Evolutionary conservation across 2,797 vertebrate species (phyloP).

Genomic region (Tragopan temminckii): DNA sequence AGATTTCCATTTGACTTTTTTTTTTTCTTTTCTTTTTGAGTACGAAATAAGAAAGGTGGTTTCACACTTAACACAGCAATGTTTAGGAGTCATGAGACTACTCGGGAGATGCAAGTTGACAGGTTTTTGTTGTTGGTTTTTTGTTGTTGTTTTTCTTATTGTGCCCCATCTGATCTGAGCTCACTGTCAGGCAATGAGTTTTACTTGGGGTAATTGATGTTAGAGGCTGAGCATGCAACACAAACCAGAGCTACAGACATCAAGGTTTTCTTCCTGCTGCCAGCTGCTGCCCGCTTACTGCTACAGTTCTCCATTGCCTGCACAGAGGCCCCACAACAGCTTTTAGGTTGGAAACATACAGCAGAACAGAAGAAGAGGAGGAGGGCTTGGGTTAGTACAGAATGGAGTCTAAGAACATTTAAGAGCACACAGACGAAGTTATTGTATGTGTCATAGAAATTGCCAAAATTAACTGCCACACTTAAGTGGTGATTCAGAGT

Average conservation of each 20-base stretch:
- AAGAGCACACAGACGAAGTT: background rate
- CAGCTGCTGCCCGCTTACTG: background rate
- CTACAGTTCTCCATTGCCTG: fast-evolving
- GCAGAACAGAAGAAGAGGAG: background rate
- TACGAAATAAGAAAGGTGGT: background rate
- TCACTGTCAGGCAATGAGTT: background rate
- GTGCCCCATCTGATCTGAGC: background rate
- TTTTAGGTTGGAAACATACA: background rate
- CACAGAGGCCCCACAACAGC: background rate
- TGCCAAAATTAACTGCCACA: background rate
- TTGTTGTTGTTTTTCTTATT: background rate
- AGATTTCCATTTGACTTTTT: background rate
- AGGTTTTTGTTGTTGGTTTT: background rate
- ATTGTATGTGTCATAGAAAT: fast-evolving
- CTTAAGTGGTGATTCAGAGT: background rate
- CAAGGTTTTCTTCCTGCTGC: background rate
- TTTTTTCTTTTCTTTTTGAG: background rate
- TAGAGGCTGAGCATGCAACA: background rate
- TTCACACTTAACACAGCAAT: background rate
- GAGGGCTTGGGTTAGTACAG: background rate
- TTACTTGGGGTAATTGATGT: background rate
- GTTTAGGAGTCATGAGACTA: background rate
- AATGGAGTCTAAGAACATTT: background rate
- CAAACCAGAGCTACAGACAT: background rate
- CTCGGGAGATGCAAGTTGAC: background rate